Evolutionary conservation across 1,140 invertebrate species (phyloP), one percentile per base, ranked within the genome.

Genomic region (Megalopta genalis): DNA sequence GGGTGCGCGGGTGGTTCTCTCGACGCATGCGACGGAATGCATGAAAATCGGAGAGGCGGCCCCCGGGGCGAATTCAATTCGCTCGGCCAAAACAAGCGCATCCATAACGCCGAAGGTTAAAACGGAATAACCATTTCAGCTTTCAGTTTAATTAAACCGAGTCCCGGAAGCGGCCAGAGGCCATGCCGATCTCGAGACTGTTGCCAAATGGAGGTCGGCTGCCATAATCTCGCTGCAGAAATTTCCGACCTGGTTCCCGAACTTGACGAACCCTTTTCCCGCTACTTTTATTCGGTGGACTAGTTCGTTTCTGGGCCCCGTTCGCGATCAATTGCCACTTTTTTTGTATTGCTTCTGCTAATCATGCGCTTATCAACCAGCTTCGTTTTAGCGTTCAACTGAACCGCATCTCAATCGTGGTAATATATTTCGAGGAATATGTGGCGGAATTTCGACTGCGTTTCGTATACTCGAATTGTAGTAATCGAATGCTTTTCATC

Each of bases 81-180:
- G 25, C 39, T 73, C 59, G 10, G 42, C 27, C 71, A 32, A 65
- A 81, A 69, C 69, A 83, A 78, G 60, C 65, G 49, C 64, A 63
- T 49, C 21, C 64, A 49, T 71, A 39, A 65, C n/a, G 68, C 39
- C 14, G 12, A 46, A 27, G 25, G 67, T 64, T 78, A 72, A 68
- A 70, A 71, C 37, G 10, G 60, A 70, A 57, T 62, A 73, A 82
- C 57, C 27, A 10, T 54, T 68, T 37, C 8, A 12, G 66, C 76
- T 83, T 67, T 83, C 71, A 75, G 18, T 71, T 84, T 83, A 80
- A 74, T 83, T 83, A 84, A 84, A 80, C 69, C 21, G 10, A 62
- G 72, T 54, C 63, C 12, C 25, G 42, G 18, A 68, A 82, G n/a
- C 62, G 42, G 25, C 21, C 18, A 12, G 12, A 23, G 12, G 64